Base-by-base conservation (phyloP, 2,113 vertebrate genomes). In the Setophaga petechia region DNA sequence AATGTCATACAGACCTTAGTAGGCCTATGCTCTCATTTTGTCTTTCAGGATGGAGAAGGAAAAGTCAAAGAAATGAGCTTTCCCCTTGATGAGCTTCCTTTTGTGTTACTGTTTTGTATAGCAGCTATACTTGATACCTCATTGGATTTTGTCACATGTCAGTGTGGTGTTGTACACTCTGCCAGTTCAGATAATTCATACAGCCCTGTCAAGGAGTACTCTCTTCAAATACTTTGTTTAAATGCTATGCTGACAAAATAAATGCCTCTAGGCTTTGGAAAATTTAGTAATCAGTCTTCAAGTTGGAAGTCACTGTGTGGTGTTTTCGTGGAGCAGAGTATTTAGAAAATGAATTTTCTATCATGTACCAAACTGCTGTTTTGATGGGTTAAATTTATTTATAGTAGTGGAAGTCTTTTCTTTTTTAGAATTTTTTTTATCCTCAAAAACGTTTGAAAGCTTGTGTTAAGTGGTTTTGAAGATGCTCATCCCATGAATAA, bases 371-470 rank as follows among this genome's bases (percentile, higher is more conserved):
- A 15, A 15, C 25, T 84, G 27, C 4, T 59, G 5, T 46, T 51
- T 4, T 66, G 58, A 7, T 1, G 35, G 24, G 4, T 59, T 10
- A 2, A 2, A 1, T 33, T n/a, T 47, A 7, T 41, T 63, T 79
- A 15, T 61, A 12, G 5, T 52, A 30, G 16, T 25, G 2, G 9
- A 8, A 73, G 11, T 3, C 17, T 41, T 67, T 57, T 67, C 1
- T 31, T 16, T 39, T 49, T 33, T 3, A 25, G 22, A 0, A 37
- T 10, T 3, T 39, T 43, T 12, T 28, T 10, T 2, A 4, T 2
- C 6, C 16, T 25, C 13, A n/a, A 44, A 55, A 52, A 5, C 3
- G 15, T 28, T 3, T 4, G 35, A 30, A 71, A 62, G 2, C 23
- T 54, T 18, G 5, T 1, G 4, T 46, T 3, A 75, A 52, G 20